A percentile compares a stretch with the other conserved stretches of the same genome.
These are phyloP conservation scores for Phenganax marumi DNA, from an alignment of 92 coral and sea anemone genomes.

Conservation along the genomic window DNA sequence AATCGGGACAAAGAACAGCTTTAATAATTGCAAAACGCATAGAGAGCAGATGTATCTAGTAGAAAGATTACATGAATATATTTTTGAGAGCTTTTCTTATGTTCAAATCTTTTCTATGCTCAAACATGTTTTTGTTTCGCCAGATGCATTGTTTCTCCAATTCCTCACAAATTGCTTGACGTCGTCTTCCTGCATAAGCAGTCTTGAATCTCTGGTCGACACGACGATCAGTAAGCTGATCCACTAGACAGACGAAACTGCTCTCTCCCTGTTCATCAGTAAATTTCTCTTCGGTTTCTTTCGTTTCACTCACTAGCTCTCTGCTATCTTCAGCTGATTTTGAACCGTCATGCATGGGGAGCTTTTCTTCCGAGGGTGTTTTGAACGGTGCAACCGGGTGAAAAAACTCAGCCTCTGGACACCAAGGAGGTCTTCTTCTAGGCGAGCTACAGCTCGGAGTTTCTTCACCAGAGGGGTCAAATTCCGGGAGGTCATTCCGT, in stretches of 20 bases:
- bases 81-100: constrained; percentile 2
- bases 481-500: too few species aligned
- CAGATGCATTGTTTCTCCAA: constrained; percentile 10
- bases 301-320: constrained; percentile 19
- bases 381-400: neutral
- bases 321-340: neutral
- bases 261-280: constrained; percentile 4
- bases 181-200: constrained; percentile 3
- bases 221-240: constrained; percentile 26
- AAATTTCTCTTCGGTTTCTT: neutral
- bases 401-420: neutral
- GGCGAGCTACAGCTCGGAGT: too few species aligned
- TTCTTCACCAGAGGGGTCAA: too few species aligned
- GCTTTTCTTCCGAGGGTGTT: neutral
- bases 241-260: constrained; percentile 23
- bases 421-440: too few species aligned
- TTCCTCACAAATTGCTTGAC: constrained; percentile 25
- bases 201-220: neutral
- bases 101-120: constrained; percentile 8
- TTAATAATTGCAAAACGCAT: too few species aligned
- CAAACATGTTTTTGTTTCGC: neutral
- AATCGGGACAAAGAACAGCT: too few species aligned
- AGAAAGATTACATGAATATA: neutral
- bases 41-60: neutral
- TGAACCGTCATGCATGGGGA: neutral